Conservation (phyloP, 1,140 invertebrate species). For the Pectinophora gossypiella region DNA sequence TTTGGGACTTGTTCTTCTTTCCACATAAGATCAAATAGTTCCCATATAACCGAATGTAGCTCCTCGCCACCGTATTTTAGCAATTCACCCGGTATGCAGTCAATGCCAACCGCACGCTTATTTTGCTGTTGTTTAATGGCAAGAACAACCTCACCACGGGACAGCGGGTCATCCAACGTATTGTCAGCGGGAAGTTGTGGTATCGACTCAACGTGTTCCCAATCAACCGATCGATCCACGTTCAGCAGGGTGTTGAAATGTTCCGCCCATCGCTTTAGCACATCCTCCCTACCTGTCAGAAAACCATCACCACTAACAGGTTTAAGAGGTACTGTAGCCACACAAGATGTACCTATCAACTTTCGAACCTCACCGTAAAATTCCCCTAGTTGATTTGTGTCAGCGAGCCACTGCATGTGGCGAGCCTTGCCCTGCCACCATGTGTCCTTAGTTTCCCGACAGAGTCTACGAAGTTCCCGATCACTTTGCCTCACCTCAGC, state of each 20-base stretch:
- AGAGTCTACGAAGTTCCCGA: slow-evolving; percentile 11
- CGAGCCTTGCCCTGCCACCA: slow-evolving; percentile 22
- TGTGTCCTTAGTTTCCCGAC: slow-evolving; percentile 16
- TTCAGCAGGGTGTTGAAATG: slow-evolving; percentile 3
- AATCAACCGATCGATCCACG: slow-evolving; percentile 1
- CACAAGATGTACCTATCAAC: slow-evolving; percentile 4
- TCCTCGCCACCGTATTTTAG: slow-evolving; percentile 8
- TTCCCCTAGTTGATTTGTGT: too few species aligned
- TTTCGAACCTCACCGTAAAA: slow-evolving; percentile 19
- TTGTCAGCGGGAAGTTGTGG: background rate
- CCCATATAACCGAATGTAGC: slow-evolving; percentile 5
- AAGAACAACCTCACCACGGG: background rate
- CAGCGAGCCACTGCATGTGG: too few species aligned
- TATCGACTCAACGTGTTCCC: background rate
- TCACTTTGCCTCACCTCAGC: slow-evolving; percentile 14
- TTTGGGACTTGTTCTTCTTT: background rate
- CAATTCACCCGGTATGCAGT: slow-evolving; percentile 3
- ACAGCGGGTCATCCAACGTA: background rate
- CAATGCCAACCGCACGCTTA: slow-evolving; percentile 7
- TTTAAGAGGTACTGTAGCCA: slow-evolving; percentile 7
- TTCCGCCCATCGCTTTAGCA: slow-evolving; percentile 1
- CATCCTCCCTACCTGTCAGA: slow-evolving; percentile 1
- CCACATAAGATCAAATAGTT: slow-evolving; percentile 10
- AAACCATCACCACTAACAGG: background rate
- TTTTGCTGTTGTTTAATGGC: slow-evolving; percentile 6